phyloP scores from a whole-genome alignment of 2,888 invertebrate genomes.

The Erynnis tages region DNA sequence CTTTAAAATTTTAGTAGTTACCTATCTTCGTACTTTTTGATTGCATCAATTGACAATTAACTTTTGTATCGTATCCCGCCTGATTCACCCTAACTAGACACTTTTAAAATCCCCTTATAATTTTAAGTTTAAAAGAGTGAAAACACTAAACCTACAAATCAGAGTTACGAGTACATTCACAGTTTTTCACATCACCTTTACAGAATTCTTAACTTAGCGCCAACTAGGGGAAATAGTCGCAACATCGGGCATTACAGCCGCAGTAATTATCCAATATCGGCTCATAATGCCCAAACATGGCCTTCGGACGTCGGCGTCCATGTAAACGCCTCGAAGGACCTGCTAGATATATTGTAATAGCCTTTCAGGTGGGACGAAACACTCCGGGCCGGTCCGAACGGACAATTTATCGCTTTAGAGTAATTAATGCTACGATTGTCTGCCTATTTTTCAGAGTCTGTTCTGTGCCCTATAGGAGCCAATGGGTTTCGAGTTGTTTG shows the following conservation, averaged over 20 bases:
- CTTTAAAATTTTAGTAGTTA: too few species aligned
- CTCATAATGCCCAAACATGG: constrained; percentile 27
- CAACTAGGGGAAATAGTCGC: background rate
- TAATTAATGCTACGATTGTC: constrained; percentile 54
- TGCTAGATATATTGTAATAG: constrained; percentile 35
- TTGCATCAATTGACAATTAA: too few species aligned
- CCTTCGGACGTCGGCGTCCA: constrained; percentile 15
- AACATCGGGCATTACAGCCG: constrained; percentile 12
- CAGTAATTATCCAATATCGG: constrained; percentile 26
- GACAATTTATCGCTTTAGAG: constrained; percentile 50
- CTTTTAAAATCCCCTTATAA: too few species aligned
- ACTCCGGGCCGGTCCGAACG: constrained; percentile 28
- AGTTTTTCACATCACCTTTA: background rate
- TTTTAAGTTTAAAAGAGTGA: too few species aligned
- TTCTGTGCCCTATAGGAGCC: too few species aligned
- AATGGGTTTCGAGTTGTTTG: too few species aligned
- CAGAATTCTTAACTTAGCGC: background rate
- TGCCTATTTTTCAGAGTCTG: constrained; percentile 37
- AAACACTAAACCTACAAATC: background rate
- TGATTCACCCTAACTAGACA: too few species aligned
- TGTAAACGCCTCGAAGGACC: constrained; percentile 24
- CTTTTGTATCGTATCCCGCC: too few species aligned
- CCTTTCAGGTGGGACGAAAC: constrained; percentile 35
- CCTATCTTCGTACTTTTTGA: too few species aligned
- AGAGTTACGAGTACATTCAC: background rate